These are phyloP conservation scores for Otolemur garnettii DNA, from an alignment of 2,113 vertebrate species.

Conservation along the genomic window DNA sequence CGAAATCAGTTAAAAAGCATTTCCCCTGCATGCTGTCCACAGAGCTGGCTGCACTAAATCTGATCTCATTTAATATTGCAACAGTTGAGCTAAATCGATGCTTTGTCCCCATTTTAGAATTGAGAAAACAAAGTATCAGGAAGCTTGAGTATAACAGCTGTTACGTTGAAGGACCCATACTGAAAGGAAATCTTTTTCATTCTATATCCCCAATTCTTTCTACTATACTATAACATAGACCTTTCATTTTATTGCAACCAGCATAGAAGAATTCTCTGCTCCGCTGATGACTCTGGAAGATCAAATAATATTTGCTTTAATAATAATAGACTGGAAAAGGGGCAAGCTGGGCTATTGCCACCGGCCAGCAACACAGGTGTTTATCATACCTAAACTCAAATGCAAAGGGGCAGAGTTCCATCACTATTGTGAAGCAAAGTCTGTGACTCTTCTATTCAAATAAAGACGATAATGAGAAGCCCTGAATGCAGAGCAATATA, in stretches of 20 bases:
- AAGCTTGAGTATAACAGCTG: background rate
- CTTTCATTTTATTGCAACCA: background rate
- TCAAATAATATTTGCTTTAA: background rate
- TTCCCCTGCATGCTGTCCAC: background rate
- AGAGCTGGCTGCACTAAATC: background rate
- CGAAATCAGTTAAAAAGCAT: background rate
- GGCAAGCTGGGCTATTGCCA: background rate
- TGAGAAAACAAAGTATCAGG: background rate
- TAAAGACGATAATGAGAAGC: slow-evolving; percentile 23
- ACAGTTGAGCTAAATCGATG: background rate
- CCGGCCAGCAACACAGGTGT: background rate
- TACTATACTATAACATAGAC: background rate
- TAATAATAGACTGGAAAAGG: background rate
- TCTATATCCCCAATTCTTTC: background rate
- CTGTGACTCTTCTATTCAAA: background rate
- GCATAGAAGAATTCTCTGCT: background rate
- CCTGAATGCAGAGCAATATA: background rate
- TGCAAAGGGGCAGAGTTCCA: background rate
- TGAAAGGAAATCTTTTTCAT: background rate
- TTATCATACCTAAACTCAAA: background rate
- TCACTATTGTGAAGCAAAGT: background rate
- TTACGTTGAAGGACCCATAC: background rate
- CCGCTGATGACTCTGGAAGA: background rate
- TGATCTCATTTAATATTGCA: background rate
- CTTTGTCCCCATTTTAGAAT: background rate